Base-by-base conservation (phyloP, 2,113 vertebrate genomes). In the Eulemur rufifrons region DNA sequence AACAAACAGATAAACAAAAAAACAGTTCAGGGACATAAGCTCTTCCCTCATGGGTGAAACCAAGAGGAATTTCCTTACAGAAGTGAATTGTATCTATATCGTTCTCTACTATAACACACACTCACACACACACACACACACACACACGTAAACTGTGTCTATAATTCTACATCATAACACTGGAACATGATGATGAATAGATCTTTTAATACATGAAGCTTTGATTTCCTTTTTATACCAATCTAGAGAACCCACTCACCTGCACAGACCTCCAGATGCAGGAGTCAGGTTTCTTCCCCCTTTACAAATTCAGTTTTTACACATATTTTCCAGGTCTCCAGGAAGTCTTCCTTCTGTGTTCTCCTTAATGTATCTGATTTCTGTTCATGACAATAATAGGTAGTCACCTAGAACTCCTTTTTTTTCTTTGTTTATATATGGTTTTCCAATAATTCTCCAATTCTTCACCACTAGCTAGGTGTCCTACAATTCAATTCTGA, bases 291-390 rank as follows among this genome's bases (percentile, higher is more conserved):
- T 88, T 80, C 54, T 95, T 88, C 32, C 18, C 52, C 47, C 52
- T 74, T 91, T 71, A 95, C 47, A 97, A 94, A 77, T 94, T 73
- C 23, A 59, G 4, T 90, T 76, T 86, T 89, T 89, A 52, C 34
- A 71, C 64, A 34, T 52, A 63, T 59, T 95, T 92, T 87, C 81
- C 66, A 73, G 23, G 18, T 91, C 64, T 69, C 80, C n/a, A 73
- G 45, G 54, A 91, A 89, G 27, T 81, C 71, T 66, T 90, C 18
- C n/a, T 95, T 86, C 56, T 81, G 5, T 95, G 18, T 64, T 96
- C 39, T 83, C 77, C 69, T 47, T 89, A 78, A 56, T 56, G 32
- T 82, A 17, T 66, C 42, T 63, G 45, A 73, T 91, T 74, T 91
- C 71, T 88, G 6, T 45, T 84, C 32, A 29, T 61, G 54, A 73